Evolutionary conservation across 2,888 invertebrate genomes (phyloP).

Genomic region (Catocala fraxini): DNA sequence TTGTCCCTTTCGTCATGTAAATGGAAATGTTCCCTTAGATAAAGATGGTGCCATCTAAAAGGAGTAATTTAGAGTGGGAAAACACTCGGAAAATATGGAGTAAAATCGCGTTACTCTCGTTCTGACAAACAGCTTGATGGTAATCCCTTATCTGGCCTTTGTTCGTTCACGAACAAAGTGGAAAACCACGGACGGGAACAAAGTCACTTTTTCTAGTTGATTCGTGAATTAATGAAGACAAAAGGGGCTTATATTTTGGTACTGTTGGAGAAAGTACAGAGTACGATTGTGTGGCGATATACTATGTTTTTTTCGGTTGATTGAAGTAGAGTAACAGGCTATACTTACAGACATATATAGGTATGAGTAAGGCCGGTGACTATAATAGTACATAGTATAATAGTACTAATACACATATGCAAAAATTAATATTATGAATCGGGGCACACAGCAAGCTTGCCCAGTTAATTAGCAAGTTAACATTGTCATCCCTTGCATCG

Average conservation of each 20-base stretch:
- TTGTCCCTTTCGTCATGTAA: too few species aligned
- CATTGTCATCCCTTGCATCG: too few species aligned
- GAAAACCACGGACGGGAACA: not conserved
- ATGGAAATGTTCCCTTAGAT: not conserved
- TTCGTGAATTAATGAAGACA: conserved; percentile 10
- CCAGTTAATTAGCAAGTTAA: too few species aligned
- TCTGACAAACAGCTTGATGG: conserved; percentile 9
- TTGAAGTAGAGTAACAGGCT: too few species aligned
- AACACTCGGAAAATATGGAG: not conserved
- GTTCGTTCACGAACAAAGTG: conserved; percentile 10
- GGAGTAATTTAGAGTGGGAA: not conserved
- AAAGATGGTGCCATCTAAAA: not conserved
- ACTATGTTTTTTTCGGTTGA: too few species aligned
- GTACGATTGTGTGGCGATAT: too few species aligned
- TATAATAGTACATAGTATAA: too few species aligned
- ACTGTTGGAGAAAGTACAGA: not conserved
- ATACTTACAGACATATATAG: too few species aligned
- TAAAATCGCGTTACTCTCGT: not conserved
- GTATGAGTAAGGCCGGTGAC: too few species aligned
- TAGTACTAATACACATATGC: too few species aligned
- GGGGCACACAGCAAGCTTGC: too few species aligned
- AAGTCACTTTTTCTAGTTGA: conserved; percentile 13
- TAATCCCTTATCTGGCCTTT: conserved; percentile 10
- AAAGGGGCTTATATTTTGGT: conserved; percentile 4
- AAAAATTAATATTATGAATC: too few species aligned